Base-by-base conservation (phyloP, 2,113 vertebrate genomes). In the Osmerus mordax region DNA sequence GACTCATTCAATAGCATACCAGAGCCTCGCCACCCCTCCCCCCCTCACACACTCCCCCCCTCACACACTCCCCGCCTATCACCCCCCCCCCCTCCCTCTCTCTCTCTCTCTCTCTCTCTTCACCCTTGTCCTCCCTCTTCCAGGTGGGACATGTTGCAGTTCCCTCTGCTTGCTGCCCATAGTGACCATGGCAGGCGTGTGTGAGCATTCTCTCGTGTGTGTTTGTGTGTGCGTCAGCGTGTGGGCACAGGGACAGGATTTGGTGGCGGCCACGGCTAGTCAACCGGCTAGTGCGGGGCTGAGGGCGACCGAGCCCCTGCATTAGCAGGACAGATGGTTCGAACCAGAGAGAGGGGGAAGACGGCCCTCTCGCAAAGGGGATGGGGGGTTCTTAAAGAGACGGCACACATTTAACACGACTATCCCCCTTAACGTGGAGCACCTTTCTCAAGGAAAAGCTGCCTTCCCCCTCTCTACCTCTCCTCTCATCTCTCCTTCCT, bases 351-450 rank as follows among this genome's bases (percentile, higher is more conserved):
- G 75, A 76, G 66, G 74, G 76, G 75, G 81, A 29, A 70, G 81
- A 73, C 61, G 67, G 58, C 71, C 69, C 65, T 54, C 25, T 67
- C 28, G 16, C 52, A 58, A 28, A 59, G 67, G 29, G 69, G 59
- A 41, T 79, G 63, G 79, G 74, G 77, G 67, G 74, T 70, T 87
- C 87, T 91, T 90, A 91, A 91, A 91, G 87, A 78, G 84, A 87
- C 85, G 87, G 87, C 66, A 54, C 75, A 55, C 75, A 3, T 79
- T 86, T 87, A 78, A 80, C 84, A 82, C 85, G 83, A 32, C 23
- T 56, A 15, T 18, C 54, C 16, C 16, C n/a, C 6, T 47, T 47
- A 12, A 47, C 41, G 2, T 47, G 41, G 41, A 12, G 8, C 69
- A 12, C 21, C 7, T 58, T 52, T 66, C 65, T 25, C 54, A 55